Percentiles rank a stretch among this genome's conserved stretches.
These are phyloP conservation scores for Embiotoca jacksoni DNA, from an alignment of 2,113 vertebrate species.

Conservation along the genomic window DNA sequence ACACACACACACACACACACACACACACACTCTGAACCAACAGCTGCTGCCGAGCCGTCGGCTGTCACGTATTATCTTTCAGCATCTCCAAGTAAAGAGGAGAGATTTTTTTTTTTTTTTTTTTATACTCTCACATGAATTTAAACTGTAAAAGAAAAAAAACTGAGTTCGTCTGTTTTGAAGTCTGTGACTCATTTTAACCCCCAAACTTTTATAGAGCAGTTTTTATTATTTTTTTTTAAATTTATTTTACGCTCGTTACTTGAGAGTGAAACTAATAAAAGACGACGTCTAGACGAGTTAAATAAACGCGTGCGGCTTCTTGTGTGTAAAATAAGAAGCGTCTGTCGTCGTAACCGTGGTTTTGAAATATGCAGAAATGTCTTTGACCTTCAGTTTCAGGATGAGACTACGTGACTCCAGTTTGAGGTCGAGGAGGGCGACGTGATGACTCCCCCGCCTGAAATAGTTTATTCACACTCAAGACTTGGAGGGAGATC, in stretches of 20 bases:
- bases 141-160: not conserved
- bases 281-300: constrained; percentile 69
- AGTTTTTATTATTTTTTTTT: not conserved
- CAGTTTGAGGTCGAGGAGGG: not conserved
- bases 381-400: constrained; percentile 1
- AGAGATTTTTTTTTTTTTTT: not conserved
- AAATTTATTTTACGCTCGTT: constrained; percentile 27
- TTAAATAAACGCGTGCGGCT: not conserved
- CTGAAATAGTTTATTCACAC: not conserved
- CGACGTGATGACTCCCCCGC: not conserved
- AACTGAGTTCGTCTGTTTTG: not conserved
- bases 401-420: constrained; percentile 10
- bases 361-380: not conserved
- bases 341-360: not conserved
- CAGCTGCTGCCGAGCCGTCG: constrained; percentile 57
- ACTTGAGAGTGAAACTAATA: constrained; percentile 51
- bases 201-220: constrained; percentile 13
- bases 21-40: constrained; percentile 41
- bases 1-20: constrained; percentile 39
- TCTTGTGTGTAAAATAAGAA: not conserved
- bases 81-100: constrained; percentile 2
- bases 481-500: too few species aligned
- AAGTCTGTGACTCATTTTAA: constrained; percentile 23
- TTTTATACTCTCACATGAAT: not conserved
- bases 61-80: constrained; percentile 24